A percentile compares a stretch with the other conserved stretches of the same genome.
phyloP scores from a whole-genome alignment of 2,888 invertebrate genomes.

The Mactromeris polynyma region DNA sequence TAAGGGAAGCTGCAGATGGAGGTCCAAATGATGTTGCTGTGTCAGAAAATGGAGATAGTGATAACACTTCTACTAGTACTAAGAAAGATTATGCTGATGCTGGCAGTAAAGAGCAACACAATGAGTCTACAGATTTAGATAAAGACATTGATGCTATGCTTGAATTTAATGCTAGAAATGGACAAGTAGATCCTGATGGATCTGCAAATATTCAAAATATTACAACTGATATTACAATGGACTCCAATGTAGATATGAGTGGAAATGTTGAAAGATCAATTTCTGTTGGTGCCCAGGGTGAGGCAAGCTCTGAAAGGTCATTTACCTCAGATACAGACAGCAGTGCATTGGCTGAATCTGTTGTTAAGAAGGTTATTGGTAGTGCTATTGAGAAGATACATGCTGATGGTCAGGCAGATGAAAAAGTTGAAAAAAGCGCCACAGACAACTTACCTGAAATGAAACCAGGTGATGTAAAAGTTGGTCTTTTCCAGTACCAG shows the following conservation, averaged over 20 bases:
- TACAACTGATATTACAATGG: conserved; percentile 15
- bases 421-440: background rate
- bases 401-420: conserved; percentile 29
- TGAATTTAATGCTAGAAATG: conserved; percentile 54
- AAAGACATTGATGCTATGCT: conserved; percentile 64
- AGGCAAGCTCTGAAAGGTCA: conserved; percentile 49
- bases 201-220: conserved; percentile 40
- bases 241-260: background rate
- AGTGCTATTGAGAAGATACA: conserved; percentile 59
- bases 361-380: conserved; percentile 69
- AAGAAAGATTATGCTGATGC: background rate
- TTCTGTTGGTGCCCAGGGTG: background rate
- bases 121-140: conserved; percentile 51
- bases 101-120: conserved; percentile 42
- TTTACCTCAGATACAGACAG: conserved; percentile 67
- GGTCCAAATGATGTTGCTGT: conserved; percentile 20
- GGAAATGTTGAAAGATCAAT: background rate
- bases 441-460: background rate
- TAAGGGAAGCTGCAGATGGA: conserved; percentile 51
- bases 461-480: conserved; percentile 47
- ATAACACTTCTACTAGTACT: background rate
- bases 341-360: conserved; percentile 72
- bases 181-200: conserved; percentile 52
- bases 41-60: background rate
- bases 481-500: conserved; percentile 65